Evolutionary conservation across 2,113 vertebrate species (phyloP), one percentile per base, ranked within the genome.

Genomic region (Clarias gariepinus): DNA sequence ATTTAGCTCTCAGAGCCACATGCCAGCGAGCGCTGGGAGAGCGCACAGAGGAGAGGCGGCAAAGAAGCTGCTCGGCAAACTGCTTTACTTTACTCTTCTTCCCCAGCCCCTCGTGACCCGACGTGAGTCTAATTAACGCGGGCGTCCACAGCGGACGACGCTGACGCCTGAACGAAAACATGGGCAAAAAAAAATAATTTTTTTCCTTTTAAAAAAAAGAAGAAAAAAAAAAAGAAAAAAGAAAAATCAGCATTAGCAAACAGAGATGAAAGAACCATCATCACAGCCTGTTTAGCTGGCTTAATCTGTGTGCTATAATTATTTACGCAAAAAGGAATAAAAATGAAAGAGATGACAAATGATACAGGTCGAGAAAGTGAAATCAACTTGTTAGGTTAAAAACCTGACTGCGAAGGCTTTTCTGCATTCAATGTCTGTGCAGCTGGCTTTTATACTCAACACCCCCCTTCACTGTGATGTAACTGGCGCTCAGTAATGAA

Each of bases 71-170:
- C 79, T 81, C 76, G 82, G 60, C 58, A 53, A 84, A 68, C 76
- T 68, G 85, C 83, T 71, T 85, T 71, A 60, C 78, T 66, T n/a
- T 80, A 58, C 60, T 77, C 71, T 41, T 66, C 36, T 80, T 58
- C 60, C 77, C 71, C 55, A 30, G 66, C 68, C 82, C 83, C 63
- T 71, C 30, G 79, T 58, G 58, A 84, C 69, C 77, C 77, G 30
- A 89, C 91, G 88, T 66, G 77, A 81, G 88, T 87, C 85, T 89
- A 90, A 91, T 91, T 90, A 92, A 92, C 88, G 88, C 88, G 58
- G 81, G 87, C 86, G 85, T 87, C 88, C 60, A 64, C 84, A 55
- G 83, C 47, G 84, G 87, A 68, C 81, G 30, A 53, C 88, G 79
- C 85, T 15, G 57, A 71, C 2, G n/a, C 25, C 16, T 52, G 68